Conservation (phyloP, 2,113 vertebrate species). For the Carassius gibelio region DNA sequence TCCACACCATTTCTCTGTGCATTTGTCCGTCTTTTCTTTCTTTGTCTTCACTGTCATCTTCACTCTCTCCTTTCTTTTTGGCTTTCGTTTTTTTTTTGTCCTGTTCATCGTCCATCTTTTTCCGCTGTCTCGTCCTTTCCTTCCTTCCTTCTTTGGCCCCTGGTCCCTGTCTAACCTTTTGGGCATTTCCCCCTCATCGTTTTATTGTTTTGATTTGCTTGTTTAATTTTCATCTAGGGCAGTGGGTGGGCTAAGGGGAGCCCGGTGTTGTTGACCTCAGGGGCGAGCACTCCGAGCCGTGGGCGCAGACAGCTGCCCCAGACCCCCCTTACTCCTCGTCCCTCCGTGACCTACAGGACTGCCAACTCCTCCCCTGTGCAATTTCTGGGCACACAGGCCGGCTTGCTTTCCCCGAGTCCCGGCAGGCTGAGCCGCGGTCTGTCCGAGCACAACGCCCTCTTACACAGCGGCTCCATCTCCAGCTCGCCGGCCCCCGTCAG, state of each 20-base stretch:
- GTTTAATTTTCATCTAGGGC: slow-evolving; percentile 89
- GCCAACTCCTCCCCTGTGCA: slow-evolving; percentile 91
- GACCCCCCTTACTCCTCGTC: slow-evolving; percentile 89
- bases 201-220: slow-evolving; percentile 85
- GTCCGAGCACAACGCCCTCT: slow-evolving; percentile 88
- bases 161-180: slow-evolving; percentile 50
- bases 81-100: background rate
- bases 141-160: background rate
- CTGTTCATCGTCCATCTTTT: background rate
- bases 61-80: background rate
- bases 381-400: slow-evolving; percentile 75
- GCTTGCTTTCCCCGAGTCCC: slow-evolving; percentile 78
- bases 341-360: slow-evolving; percentile 92
- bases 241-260: slow-evolving; percentile 90
- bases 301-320: slow-evolving; percentile 93
- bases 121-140: slow-evolving; percentile 36
- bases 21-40: slow-evolving; percentile 47
- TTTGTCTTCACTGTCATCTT: slow-evolving; percentile 23
- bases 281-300: slow-evolving; percentile 87
- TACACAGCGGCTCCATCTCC: slow-evolving; percentile 74
- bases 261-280: slow-evolving; percentile 85
- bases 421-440: slow-evolving; percentile 86
- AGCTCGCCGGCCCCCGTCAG: slow-evolving; percentile 75
- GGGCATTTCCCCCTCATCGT: slow-evolving; percentile 65
- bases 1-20: slow-evolving; percentile 64